Evolutionary conservation across 2,113 vertebrate species (phyloP).

Genomic region (Pleuronectes platessa): DNA sequence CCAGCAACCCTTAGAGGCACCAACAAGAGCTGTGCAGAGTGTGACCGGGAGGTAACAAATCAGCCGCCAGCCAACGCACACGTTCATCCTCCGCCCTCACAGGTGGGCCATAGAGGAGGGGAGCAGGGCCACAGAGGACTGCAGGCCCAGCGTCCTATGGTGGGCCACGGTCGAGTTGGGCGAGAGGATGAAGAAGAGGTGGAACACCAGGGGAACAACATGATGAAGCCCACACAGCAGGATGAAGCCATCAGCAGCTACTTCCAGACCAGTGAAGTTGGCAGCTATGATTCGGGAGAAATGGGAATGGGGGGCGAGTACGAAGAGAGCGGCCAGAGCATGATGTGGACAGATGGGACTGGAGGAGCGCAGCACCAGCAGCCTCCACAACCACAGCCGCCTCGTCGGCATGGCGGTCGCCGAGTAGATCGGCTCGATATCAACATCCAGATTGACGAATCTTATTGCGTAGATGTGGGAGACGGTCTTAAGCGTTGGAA

Average conservation of each 20-base stretch:
- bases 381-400: conserved; percentile 68
- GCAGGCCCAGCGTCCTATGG: conserved; percentile 71
- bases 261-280: conserved; percentile 82
- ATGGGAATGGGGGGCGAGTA: conserved; percentile 85
- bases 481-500: conserved; percentile 97
- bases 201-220: conserved; percentile 72
- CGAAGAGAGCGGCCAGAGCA: conserved; percentile 79
- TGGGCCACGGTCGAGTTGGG: conserved; percentile 47
- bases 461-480: conserved; percentile 94
- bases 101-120: conserved; percentile 67
- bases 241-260: conserved; percentile 84
- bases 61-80: conserved; percentile 70
- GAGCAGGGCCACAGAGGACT: conserved; percentile 71
- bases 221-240: conserved; percentile 77
- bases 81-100: conserved; percentile 65
- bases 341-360: conserved; percentile 80
- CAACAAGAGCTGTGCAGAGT: conserved; percentile 80
- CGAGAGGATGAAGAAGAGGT: conserved; percentile 78
- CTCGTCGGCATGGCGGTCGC: conserved; percentile 81
- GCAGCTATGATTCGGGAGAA: conserved; percentile 80
- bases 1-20: conserved; percentile 84
- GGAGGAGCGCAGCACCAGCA: conserved; percentile 73
- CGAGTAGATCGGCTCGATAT: conserved; percentile 96
- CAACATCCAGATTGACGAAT: conserved; percentile 98
- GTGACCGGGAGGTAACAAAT: conserved; percentile 75